These are phyloP conservation scores for Cheilosia impressa DNA, from an alignment of 2,888 invertebrate genomes.

Conservation along the genomic window DNA sequence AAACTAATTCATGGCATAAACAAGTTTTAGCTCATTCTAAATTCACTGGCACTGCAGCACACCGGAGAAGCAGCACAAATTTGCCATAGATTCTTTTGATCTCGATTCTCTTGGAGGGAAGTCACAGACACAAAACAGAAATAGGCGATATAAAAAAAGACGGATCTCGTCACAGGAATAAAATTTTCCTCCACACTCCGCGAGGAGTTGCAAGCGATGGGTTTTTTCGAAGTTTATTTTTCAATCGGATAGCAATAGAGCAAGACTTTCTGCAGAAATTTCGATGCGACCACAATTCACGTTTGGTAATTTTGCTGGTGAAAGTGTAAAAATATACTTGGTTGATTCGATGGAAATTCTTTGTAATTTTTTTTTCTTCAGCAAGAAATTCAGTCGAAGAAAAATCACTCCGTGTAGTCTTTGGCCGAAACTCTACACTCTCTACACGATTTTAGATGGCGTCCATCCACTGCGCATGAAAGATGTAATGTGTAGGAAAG, in stretches of 20 bases:
- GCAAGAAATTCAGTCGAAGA: constrained; percentile 71
- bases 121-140: constrained; percentile 70
- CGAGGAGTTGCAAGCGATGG: constrained; percentile 21
- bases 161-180: constrained; percentile 63
- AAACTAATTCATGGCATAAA: constrained; percentile 70
- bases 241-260: constrained; percentile 30
- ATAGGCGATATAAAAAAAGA: constrained; percentile 51
- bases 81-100: constrained; percentile 65
- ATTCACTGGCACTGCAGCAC: constrained; percentile 46
- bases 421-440: constrained; percentile 77
- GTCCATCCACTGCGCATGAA: constrained; percentile 78
- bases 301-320: constrained; percentile 28
- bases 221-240: constrained; percentile 19
- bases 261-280: constrained; percentile 26
- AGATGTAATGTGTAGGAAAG: constrained; percentile 59
- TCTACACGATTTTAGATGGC: constrained; percentile 78
- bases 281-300: constrained; percentile 58
- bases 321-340: constrained; percentile 38
- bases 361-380: constrained; percentile 63
- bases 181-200: constrained; percentile 49
- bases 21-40: constrained; percentile 68
- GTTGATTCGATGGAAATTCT: constrained; percentile 25
- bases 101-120: constrained; percentile 62
- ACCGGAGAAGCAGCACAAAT: constrained; percentile 51
- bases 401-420: constrained; percentile 75